phyloP scores from a whole-genome alignment of 2,888 invertebrate species.

The Drosophila testacea region DNA sequence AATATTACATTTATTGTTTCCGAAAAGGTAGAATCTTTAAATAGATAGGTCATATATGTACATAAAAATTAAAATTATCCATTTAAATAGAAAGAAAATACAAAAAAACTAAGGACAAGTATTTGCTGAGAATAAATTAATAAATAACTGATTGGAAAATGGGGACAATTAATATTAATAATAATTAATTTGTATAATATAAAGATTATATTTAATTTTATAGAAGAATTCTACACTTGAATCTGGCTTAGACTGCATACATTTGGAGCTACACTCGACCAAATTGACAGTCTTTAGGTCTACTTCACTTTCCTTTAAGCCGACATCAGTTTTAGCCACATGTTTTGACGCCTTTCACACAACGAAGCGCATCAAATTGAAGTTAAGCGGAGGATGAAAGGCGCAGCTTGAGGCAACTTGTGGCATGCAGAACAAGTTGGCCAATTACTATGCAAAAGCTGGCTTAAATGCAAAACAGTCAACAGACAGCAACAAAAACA shows the following conservation, averaged over 20 bases:
- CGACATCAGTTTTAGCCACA: constrained; percentile 49
- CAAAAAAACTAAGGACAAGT: no score
- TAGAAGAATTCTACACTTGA: neutral
- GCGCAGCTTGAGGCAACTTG: constrained; percentile 8
- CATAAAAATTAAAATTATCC: no score
- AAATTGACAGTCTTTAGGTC: neutral
- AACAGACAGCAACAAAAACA: constrained; percentile 6
- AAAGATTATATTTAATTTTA: neutral
- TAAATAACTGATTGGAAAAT: no score
- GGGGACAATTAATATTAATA: no score
- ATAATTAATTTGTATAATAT: no score
- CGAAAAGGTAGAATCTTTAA: no score
- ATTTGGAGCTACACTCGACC: neutral
- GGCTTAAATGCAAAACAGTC: constrained; percentile 59
- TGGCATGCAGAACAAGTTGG: constrained; percentile 31
- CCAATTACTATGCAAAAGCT: constrained; percentile 75
- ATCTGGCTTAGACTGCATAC: neutral
- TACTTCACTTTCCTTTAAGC: constrained; percentile 39
- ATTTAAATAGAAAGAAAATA: neutral
- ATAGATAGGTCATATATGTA: no score
- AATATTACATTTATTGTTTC: no score
- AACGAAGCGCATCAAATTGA: constrained; percentile 46
- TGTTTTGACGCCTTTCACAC: constrained; percentile 70
- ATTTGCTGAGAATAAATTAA: no score
- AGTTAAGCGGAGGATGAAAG: constrained; percentile 52